These are phyloP conservation scores for Cygnus atratus DNA, from an alignment of 2,113 vertebrate species.

Conservation along the genomic window DNA sequence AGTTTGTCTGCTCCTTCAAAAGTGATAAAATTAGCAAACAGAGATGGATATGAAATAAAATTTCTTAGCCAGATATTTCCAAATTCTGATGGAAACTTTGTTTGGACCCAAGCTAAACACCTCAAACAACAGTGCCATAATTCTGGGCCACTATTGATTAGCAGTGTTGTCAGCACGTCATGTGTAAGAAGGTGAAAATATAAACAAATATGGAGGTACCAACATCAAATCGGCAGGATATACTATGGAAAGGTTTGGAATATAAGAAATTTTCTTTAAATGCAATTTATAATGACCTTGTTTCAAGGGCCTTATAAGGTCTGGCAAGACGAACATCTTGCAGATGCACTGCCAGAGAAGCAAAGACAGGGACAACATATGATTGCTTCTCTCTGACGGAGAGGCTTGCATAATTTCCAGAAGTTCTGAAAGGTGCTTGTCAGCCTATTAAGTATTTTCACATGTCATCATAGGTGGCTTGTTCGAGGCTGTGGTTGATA, in stretches of 20 bases:
- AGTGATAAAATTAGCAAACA: neutral
- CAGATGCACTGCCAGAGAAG: neutral
- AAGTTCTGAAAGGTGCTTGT: neutral
- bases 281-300: neutral
- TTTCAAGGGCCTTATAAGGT: neutral
- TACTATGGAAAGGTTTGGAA: neutral
- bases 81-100: neutral
- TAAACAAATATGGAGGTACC: neutral
- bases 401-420: neutral
- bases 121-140: neutral
- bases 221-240: neutral
- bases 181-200: neutral
- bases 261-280: neutral
- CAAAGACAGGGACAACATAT: neutral
- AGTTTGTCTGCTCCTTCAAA: neutral
- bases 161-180: neutral
- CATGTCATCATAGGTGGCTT: neutral
- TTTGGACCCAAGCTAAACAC: neutral
- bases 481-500: neutral
- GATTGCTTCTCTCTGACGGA: neutral
- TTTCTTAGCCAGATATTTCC: neutral
- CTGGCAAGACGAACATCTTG: neutral
- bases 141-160: neutral
- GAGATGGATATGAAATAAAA: neutral
- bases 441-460: neutral